Evolutionary conservation across 2,888 invertebrate genomes (phyloP).

Genomic region (Orthonevra nobilis): DNA sequence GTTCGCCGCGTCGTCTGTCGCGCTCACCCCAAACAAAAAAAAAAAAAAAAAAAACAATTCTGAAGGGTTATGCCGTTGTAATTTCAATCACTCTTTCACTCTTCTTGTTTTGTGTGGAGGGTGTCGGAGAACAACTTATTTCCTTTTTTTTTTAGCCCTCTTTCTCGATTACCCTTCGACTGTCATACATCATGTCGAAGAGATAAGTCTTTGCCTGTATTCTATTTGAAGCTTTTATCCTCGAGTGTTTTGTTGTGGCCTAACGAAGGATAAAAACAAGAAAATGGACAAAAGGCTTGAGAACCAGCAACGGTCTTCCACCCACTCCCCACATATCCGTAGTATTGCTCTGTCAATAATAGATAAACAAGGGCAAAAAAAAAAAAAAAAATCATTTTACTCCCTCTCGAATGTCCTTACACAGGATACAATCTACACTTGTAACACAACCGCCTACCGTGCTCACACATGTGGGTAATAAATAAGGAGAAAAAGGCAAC

Average conservation of each 20-base stretch:
- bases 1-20: not conserved
- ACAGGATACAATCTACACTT: constrained; percentile 44
- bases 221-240: constrained; percentile 7
- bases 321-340: constrained; percentile 8
- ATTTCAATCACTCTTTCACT: constrained; percentile 67
- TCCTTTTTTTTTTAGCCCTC: not conserved
- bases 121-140: constrained; percentile 48
- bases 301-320: not conserved
- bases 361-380: constrained; percentile 30
- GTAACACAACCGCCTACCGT: constrained; percentile 41
- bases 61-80: constrained; percentile 57
- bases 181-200: constrained; percentile 34
- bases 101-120: not conserved
- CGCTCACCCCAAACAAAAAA: too few relatives aligned
- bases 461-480: constrained; percentile 65
- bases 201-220: constrained; percentile 23
- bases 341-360: constrained; percentile 56
- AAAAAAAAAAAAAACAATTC: constrained; percentile 46
- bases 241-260: constrained; percentile 36
- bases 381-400: constrained; percentile 12
- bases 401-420: constrained; percentile 2
- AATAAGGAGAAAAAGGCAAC: constrained; percentile 22
- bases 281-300: constrained; percentile 28
- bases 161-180: not conserved
- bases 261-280: constrained; percentile 37